These are phyloP conservation scores for Diadegma fenestrale DNA, from an alignment of 2,888 invertebrate genomes.

Conservation along the genomic window DNA sequence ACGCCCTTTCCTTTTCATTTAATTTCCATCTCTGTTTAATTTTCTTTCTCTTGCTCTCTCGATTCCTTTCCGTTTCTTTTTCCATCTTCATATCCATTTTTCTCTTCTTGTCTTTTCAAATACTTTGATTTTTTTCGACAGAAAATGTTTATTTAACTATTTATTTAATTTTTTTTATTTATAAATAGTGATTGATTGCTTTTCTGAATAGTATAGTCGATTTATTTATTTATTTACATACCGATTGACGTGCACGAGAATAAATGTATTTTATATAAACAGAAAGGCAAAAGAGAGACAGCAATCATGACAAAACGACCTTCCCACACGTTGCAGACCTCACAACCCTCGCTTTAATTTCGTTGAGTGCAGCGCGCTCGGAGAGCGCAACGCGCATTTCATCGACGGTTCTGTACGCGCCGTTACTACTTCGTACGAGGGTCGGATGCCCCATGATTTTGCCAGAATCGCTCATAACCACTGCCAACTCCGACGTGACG, in stretches of 20 bases:
- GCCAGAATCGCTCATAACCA: slow-evolving; percentile 39
- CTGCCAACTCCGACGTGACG: slow-evolving; percentile 37
- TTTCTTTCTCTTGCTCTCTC: neutral
- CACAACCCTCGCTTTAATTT: slow-evolving; percentile 81
- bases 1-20: too few species aligned
- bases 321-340: slow-evolving; percentile 31
- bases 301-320: slow-evolving; percentile 45
- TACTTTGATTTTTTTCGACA: neutral
- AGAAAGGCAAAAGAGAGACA: slow-evolving; percentile 16
- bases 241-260: neutral
- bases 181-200: neutral
- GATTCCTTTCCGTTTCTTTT: neutral
- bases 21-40: neutral
- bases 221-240: neutral
- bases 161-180: neutral
- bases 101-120: neutral
- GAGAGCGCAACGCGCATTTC: slow-evolving; percentile 61
- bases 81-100: slow-evolving; percentile 4
- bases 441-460: slow-evolving; percentile 15
- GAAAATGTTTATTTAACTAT: neutral
- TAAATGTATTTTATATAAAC: slow-evolving; percentile 9
- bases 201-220: neutral
- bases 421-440: slow-evolving; percentile 24
- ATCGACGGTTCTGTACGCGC: slow-evolving; percentile 38
- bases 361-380: slow-evolving; percentile 81